Evolutionary conservation across 1,140 invertebrate species (phyloP), one percentile per base, ranked within the genome.

Genomic region (Hirudo medicinalis): DNA sequence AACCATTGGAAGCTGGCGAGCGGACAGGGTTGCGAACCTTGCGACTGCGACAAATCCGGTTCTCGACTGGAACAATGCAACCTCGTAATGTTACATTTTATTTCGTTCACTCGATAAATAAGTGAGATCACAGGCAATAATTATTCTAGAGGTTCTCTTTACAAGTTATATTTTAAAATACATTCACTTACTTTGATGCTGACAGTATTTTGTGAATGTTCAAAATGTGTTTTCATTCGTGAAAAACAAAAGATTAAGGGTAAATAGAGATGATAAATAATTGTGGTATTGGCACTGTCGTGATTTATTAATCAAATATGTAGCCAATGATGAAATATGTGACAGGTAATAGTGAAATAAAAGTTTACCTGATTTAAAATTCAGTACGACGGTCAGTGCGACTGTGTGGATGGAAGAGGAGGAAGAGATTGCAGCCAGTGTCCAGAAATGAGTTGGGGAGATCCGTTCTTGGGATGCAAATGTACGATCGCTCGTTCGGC

Each of bases 341-440:
- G 5, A 29, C 6, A 15, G n/a, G 32, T 36, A 29, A 68, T 32
- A 49, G 3, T 15, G 15, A 49, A 49, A 49, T 49, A 49, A 49
- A 49, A 49, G 11, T 13, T 1, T 2, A n/a, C 11, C 4, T 11
- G 11, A 63, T 54, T 70, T 70, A 6, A 3, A 25, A 6, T 76
- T 70, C 80, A 88, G 80, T 88, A 85, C 79, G 86, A 89, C 76
- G 95, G 95, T 0, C 92, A 94, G 79, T 98, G 96, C 84, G 84
- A 88, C 11, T 99, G 96, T 82, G 89, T 87, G 80, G 84, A 86
- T 60, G 94, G 92, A 13, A 91, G 96, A 81, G 96, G 96, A 67
- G 96, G 96, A 5, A 84, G 90, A 43, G 89, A 89, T 70, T 99
- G 97, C 80, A 89, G 94, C 80, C 90, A 97, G 81, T 99, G 97